phyloP scores from a whole-genome alignment of 2,888 invertebrate species.

The Drosophila percnosoma region DNA sequence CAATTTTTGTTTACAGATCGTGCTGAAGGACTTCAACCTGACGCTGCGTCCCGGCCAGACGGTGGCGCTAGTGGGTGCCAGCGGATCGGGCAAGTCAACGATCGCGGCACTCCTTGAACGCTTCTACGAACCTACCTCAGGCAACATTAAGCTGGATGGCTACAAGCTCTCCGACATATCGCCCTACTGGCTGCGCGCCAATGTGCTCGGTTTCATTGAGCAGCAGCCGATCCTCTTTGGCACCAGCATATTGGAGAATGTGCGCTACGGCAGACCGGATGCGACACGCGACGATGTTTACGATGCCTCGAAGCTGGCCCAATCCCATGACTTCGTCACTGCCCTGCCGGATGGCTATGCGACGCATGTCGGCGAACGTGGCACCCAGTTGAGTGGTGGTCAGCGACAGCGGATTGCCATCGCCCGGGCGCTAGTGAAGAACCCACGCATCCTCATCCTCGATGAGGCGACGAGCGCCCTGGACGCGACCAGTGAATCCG shows the following conservation, averaged over 20 bases:
- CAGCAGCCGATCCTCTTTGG: conserved; percentile 98
- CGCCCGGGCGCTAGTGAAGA: conserved; percentile 95
- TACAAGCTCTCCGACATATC: conserved; percentile 83
- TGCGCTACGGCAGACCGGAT: conserved; percentile 92
- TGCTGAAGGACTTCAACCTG: conserved; percentile 93
- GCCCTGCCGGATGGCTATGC: conserved; percentile 93
- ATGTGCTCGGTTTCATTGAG: conserved; percentile 94
- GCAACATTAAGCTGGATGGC: conserved; percentile 84
- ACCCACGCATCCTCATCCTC: conserved; percentile 93
- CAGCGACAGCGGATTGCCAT: conserved; percentile 98
- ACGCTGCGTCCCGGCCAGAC: conserved; percentile 94
- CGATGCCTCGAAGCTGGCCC: conserved; percentile 93
- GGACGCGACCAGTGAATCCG: conserved; percentile 95
- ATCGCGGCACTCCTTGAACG: conserved; percentile 95
- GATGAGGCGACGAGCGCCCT: conserved; percentile 98
- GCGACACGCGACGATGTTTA: conserved; percentile 90
- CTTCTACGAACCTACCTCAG: conserved; percentile 85
- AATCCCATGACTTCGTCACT: conserved; percentile 95
- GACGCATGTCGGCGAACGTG: conserved; percentile 95
- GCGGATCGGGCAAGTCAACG: conserved; percentile 98
- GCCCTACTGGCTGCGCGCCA: conserved; percentile 93
- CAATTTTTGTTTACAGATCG: conserved; percentile 85
- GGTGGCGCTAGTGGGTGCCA: conserved; percentile 95
- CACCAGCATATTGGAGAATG: conserved; percentile 96
- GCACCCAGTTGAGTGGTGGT: conserved; percentile 96